phyloP scores from a whole-genome alignment of 2,888 invertebrate species.

The Lasioglossum lativentre region DNA sequence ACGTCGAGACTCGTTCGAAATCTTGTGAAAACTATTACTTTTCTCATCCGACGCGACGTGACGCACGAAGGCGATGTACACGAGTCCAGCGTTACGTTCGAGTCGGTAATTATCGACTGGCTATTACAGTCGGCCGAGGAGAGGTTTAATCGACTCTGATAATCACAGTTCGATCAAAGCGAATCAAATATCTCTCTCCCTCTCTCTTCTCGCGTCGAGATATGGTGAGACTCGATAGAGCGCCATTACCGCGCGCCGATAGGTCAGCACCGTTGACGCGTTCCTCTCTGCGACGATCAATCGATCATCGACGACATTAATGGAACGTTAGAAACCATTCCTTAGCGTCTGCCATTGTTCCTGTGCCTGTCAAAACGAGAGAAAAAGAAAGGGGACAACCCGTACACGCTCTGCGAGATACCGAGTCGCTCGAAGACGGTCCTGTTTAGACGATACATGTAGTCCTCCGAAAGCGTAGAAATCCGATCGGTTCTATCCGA shows the following conservation, averaged over 20 bases:
- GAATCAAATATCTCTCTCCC: conserved; percentile 29
- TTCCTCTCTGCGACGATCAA: background rate
- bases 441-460: too few relatives aligned
- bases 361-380: background rate
- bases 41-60: background rate
- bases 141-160: conserved; percentile 13
- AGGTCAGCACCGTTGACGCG: conserved; percentile 16
- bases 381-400: background rate
- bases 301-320: conserved; percentile 25
- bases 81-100: background rate
- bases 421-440: too few relatives aligned
- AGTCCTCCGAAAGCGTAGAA: background rate
- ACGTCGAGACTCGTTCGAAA: background rate
- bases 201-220: background rate
- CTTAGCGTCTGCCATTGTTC: background rate
- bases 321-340: conserved; percentile 17
- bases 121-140: background rate
- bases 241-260: conserved; percentile 40
- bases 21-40: background rate
- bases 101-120: too few relatives aligned
- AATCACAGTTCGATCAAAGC: background rate
- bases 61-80: background rate
- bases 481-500: background rate
- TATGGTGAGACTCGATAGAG: conserved; percentile 17
- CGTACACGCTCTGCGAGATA: background rate